Base-by-base conservation (phyloP, 2,888 invertebrate genomes). In the Hemicrepidius hirtus region DNA sequence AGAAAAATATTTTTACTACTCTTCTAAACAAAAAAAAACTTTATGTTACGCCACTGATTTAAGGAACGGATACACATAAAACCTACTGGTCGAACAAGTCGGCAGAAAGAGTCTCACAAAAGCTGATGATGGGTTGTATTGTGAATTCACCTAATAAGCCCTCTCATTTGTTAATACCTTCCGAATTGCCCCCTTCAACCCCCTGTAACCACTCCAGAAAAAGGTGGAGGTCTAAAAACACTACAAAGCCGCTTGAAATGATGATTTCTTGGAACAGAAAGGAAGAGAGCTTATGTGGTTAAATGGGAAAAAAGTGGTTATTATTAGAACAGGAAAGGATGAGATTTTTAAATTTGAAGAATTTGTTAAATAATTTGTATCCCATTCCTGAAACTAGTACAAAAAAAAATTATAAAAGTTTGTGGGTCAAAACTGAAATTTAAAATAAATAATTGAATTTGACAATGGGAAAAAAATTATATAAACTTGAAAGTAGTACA, bases 111-210 rank as follows among this genome's bases (percentile, higher is more conserved):
- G 55, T 50, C 55, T 59, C 35, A 68, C 72, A 74, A 75, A 75
- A 73, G 76, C 64, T 74, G 76, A 76, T 76, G 76, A 76, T 74
- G 74, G 76, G 76, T 73, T 73, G 71, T 44, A 71, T 71, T 75
- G 75, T 73, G 71, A 73, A 69, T 76, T 74, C 74, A 72, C 67
- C 60, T 74, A 76, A 76, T 76, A 72, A 74, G 76, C 76, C 76
- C 76, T 74, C 76, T 76, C 68, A 70, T 74, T 74, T 76, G 74
- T 76, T 76, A 71, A 69, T 76, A 55, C 72, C 69, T 57, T 68
- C 68, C 57, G 46, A 67, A 60, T 55, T 49, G 40, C 67, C 71
- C 46, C 41, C 60, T 57, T 18, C 13, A 21, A 21, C 32, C 24
- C n/a, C 55, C 28, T 7, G 21, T n/a, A 10, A 62, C 44, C 62